Evolutionary conservation across 2,888 invertebrate species (phyloP), one percentile per base, ranked within the genome.

Genomic region (Iphiclides podalirius): DNA sequence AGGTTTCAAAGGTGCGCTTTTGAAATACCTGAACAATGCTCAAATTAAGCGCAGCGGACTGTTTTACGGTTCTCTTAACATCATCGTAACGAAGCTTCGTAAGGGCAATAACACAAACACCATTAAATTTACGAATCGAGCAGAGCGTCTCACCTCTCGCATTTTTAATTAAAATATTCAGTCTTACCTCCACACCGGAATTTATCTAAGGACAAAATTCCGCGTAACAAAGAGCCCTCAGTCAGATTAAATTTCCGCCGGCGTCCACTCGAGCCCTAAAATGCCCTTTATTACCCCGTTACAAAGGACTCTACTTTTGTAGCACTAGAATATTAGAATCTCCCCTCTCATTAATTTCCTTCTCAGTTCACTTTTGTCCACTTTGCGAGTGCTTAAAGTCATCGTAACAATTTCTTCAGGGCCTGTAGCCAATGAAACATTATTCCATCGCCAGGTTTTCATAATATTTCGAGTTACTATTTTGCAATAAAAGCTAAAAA

Each of bases 231-330:
- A 85, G 78, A 78, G 74, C 70, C 71, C 75, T 78, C 68, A 63
- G 70, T 70, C 71, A 79, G 85, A 86, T 87, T 82, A 86, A 87
- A 86, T 87, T 86, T 86, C 87, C 82, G 81, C 69, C 67, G 71
- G 64, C 77, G 82, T 80, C 83, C 84, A 84, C 84, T 84, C 68
- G 69, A 76, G 73, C 67, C 73, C 79, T 76, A 80, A 77, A 75
- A 83, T 75, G 75, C 73, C 77, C 79, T 84, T 85, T 85, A 86
- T 83, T 82, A 79, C 80, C 72, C 75, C 71, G 67, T 77, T 79
- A 80, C 80, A 84, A 85, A 83, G 77, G 79, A 72, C 61, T 67
- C 62, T 63, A 59, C 55, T 60, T 67, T 59, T 67, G 66, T 64
- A 70, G 72, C 66, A 71, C 83, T 84, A 76, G 76, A 78, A 79